Evolutionary conservation across 2,113 vertebrate genomes (phyloP).

Genomic region (Muntiacus reevesi): DNA sequence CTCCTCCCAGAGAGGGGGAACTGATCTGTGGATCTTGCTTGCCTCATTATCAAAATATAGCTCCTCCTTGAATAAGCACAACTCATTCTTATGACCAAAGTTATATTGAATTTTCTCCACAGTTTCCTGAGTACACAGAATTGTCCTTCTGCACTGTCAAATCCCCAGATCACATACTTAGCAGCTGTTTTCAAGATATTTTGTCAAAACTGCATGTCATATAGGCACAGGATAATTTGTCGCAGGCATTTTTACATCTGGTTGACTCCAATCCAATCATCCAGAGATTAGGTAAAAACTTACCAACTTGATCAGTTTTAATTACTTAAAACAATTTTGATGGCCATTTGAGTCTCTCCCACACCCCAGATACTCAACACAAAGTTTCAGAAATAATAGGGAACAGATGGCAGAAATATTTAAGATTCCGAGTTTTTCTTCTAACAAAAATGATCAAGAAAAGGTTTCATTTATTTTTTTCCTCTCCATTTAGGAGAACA

Average conservation of each 20-base stretch:
- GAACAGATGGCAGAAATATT: constrained; percentile 77
- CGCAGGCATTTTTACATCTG: constrained; percentile 71
- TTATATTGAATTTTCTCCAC: constrained; percentile 37
- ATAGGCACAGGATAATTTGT: constrained; percentile 43
- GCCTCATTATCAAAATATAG: not conserved
- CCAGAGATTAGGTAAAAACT: constrained; percentile 70
- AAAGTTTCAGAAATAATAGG: constrained; percentile 61
- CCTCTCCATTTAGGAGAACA: constrained; percentile 43
- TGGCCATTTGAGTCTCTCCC: constrained; percentile 54
- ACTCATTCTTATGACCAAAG: constrained; percentile 11
- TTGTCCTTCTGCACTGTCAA: constrained; percentile 10
- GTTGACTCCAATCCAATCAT: constrained; percentile 70
- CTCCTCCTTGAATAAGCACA: constrained; percentile 32
- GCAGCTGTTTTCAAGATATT: constrained; percentile 56
- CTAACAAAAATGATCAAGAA: constrained; percentile 52
- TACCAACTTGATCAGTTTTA: constrained; percentile 71
- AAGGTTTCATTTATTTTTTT: constrained; percentile 65
- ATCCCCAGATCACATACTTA: constrained; percentile 35
- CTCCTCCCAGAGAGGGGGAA: not conserved
- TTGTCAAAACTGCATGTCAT: constrained; percentile 57
- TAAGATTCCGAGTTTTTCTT: constrained; percentile 39
- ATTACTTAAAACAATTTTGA: constrained; percentile 65
- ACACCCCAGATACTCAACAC: constrained; percentile 38
- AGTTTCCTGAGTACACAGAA: not conserved
- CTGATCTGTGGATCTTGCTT: not conserved